Percentiles rank a stretch among this genome's conserved stretches.
Conservation (phyloP, 2,888 invertebrate species). For the Luffia ferchaultella region DNA sequence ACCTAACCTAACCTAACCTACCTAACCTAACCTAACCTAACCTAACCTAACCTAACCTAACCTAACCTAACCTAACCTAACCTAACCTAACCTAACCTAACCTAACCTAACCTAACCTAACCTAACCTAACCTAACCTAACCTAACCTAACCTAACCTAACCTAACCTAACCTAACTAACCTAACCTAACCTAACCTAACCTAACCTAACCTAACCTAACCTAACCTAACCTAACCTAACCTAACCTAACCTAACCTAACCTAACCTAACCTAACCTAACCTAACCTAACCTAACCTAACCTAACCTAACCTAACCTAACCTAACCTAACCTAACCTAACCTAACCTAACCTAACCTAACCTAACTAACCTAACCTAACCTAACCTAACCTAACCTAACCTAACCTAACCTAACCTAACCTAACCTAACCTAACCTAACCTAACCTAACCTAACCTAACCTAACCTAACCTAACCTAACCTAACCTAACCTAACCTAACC, state of each 20-base stretch:
- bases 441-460: conserved; percentile 1
- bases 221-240: neutral
- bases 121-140: conserved; percentile 9
- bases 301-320: conserved; percentile 1
- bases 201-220: neutral
- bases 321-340: conserved; percentile 3
- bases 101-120: conserved; percentile 8
- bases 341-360: conserved; percentile 4
- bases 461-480: conserved; percentile 1
- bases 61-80: conserved; percentile 5
- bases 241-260: neutral
- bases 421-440: conserved; percentile 3
- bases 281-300: neutral
- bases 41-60: conserved; percentile 5
- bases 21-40: conserved; percentile 5
- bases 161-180: conserved; percentile 6
- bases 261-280: neutral
- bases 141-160: conserved; percentile 9
- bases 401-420: conserved; percentile 3
- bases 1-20: too few species aligned
- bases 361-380: conserved; percentile 8
- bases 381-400: too few species aligned
- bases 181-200: conserved; percentile 5
- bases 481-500: conserved; percentile 5
- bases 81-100: conserved; percentile 5